Percentiles rank a stretch among this genome's conserved stretches.
Conservation (phyloP, 2,797 vertebrate species). For the Squalus acanthias region DNA sequence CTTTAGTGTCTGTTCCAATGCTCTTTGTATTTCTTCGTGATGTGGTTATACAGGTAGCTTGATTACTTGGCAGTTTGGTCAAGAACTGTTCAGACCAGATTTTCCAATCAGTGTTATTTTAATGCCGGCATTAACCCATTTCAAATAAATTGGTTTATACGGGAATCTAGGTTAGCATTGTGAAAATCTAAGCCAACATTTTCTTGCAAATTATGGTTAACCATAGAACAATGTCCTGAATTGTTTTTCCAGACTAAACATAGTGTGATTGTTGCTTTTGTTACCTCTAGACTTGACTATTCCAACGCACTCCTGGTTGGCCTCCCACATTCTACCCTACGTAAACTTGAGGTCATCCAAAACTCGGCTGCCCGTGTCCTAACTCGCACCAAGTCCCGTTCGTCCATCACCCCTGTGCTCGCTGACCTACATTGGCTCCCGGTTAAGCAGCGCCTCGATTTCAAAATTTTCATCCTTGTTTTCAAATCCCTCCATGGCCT, state of each 20-base stretch:
- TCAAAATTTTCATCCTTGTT: too few species aligned
- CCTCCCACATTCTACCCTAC: too few species aligned
- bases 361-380: too few species aligned
- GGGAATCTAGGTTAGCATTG: background rate
- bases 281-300: too few species aligned
- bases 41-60: background rate
- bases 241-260: background rate
- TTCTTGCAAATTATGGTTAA: background rate
- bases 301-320: too few species aligned
- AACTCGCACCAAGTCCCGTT: too few species aligned
- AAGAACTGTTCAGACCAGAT: background rate
- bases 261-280: background rate
- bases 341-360: too few species aligned
- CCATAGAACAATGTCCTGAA: background rate
- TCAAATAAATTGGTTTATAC: background rate
- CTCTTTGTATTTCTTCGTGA: background rate
- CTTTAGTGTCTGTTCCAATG: background rate
- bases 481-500: too few species aligned
- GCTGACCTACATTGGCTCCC: too few species aligned
- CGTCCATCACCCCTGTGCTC: too few species aligned
- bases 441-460: too few species aligned
- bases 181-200: background rate
- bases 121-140: background rate
- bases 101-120: background rate
- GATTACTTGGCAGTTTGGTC: background rate